A percentile compares a stretch with the other conserved stretches of the same genome.
Conservation (phyloP, 2,888 invertebrate species). For the Beris chalybata region DNA sequence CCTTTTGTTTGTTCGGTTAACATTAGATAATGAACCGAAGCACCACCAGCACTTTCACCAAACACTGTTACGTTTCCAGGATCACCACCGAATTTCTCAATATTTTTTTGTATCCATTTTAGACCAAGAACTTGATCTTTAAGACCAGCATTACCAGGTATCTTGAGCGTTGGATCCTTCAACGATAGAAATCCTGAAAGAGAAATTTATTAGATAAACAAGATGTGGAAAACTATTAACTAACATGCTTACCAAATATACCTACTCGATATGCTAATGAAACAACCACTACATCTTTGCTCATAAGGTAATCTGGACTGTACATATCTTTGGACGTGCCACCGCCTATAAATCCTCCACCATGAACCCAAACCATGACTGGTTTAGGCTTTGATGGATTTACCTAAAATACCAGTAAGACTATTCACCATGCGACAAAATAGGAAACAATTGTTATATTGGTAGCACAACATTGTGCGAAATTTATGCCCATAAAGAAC, state of each 20-base stretch:
- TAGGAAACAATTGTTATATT: not conserved
- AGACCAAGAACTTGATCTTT: conserved; percentile 60
- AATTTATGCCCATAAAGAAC: not conserved
- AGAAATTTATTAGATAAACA: not conserved
- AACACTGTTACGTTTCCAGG: conserved; percentile 59
- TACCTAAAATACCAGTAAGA: conserved; percentile 41
- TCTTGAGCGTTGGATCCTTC: conserved; percentile 55
- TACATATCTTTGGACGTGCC: conserved; percentile 53
- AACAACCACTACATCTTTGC: conserved; percentile 57
- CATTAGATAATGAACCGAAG: conserved; percentile 56
- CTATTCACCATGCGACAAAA: too few relatives aligned
- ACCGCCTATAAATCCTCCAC: conserved; percentile 58
- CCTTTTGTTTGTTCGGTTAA: conserved; percentile 57
- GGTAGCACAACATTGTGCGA: not conserved
- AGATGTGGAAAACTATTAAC: not conserved
- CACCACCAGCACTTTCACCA: conserved; percentile 60
- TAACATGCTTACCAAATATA: conserved; percentile 48
- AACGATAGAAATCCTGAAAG: conserved; percentile 57
- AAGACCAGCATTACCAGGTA: conserved; percentile 60
- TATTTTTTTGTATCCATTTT: conserved; percentile 59
- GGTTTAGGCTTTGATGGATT: conserved; percentile 46
- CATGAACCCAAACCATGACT: conserved; percentile 59
- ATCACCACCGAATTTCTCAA: conserved; percentile 59
- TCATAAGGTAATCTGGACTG: conserved; percentile 58
- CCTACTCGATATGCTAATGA: conserved; percentile 58